Conservation (phyloP, 2,888 invertebrate genomes). For the Pseudococcus longispinus region DNA sequence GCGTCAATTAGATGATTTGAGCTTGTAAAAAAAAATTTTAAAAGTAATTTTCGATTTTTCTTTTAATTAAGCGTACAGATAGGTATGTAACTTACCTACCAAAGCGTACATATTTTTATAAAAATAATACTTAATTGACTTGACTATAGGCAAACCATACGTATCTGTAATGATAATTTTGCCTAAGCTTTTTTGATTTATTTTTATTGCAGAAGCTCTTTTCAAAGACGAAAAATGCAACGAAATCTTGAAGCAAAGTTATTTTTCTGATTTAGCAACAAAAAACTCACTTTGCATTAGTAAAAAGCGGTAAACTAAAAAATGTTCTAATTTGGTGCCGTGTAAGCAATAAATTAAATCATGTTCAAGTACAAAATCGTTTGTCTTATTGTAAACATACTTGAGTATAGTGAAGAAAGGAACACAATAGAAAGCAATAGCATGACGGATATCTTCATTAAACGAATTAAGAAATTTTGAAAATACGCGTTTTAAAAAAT, state of each 20-base stretch:
- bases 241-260: background rate
- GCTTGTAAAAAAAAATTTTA: background rate
- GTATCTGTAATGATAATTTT: too few species aligned
- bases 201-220: background rate
- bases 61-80: background rate
- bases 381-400: conserved; percentile 41
- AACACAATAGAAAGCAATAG: conserved; percentile 24
- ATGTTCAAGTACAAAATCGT: background rate
- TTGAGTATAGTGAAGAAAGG: conserved; percentile 25
- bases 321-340: background rate
- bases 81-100: background rate
- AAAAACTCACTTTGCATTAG: background rate
- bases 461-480: conserved; percentile 14
- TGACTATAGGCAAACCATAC: too few species aligned
- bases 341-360: background rate
- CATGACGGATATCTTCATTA: conserved; percentile 44
- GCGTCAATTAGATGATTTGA: background rate
- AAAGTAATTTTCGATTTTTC: background rate
- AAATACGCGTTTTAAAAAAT: conserved; percentile 39
- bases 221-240: background rate
- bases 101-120: background rate
- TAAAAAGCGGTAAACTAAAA: background rate
- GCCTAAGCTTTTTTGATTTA: background rate
- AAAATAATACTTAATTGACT: too few species aligned
- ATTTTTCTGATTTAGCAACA: background rate